Conservation (phyloP, 2,888 invertebrate genomes). For the Exephanes ischioxanthus region DNA sequence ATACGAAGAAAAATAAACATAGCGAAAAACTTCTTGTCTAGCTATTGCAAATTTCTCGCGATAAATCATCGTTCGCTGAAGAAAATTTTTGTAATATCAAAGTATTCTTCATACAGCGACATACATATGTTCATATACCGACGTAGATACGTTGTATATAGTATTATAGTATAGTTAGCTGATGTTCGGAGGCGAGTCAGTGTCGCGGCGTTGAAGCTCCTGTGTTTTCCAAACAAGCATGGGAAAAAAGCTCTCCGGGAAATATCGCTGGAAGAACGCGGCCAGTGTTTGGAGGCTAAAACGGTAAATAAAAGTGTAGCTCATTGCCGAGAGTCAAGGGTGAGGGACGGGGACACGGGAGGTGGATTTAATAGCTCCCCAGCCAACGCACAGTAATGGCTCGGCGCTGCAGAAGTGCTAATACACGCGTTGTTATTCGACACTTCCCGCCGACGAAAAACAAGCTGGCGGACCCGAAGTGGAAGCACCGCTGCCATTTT, state of each 20-base stretch:
- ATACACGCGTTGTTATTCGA: conserved; percentile 12
- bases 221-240: not conserved
- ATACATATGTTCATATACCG: not conserved
- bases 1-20: conserved; percentile 5
- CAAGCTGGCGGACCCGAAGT: not conserved
- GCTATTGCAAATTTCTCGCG: not conserved
- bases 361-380: conserved; percentile 32
- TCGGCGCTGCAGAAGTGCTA: conserved; percentile 22
- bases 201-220: too few relatives aligned
- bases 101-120: not conserved
- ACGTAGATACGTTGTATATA: not conserved
- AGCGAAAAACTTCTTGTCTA: not conserved
- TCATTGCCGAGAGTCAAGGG: conserved; percentile 45
- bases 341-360: conserved; percentile 4
- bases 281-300: conserved; percentile 17
- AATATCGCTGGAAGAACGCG: not conserved
- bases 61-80: not conserved
- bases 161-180: too few relatives aligned
- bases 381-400: conserved; percentile 37
- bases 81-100: not conserved
- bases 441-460: conserved; percentile 12
- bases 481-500: too few relatives aligned
- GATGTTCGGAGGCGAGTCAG: too few relatives aligned
- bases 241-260: not conserved
- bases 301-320: conserved; percentile 23